Evolutionary conservation across 2,113 vertebrate species (phyloP).

Genomic region (Myodes glareolus): DNA sequence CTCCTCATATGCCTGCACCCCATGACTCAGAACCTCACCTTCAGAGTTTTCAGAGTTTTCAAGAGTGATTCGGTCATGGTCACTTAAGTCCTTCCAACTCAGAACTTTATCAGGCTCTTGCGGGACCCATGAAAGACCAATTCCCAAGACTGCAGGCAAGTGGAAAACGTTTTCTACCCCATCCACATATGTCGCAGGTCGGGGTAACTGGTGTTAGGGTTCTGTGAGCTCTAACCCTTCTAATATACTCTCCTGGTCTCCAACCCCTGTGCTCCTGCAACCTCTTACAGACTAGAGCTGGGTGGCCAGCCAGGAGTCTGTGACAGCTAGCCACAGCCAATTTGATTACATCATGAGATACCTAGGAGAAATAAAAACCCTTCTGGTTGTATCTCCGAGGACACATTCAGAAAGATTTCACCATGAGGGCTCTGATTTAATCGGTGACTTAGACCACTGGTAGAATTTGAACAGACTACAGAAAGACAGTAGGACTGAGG

Average conservation of each 20-base stretch:
- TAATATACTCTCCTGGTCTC: neutral
- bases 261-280: neutral
- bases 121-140: neutral
- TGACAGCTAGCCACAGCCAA: too few relatives aligned
- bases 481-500: too few relatives aligned
- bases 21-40: neutral
- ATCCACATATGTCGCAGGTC: neutral
- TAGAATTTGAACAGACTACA: neutral
- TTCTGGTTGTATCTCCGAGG: neutral
- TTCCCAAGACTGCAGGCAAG: neutral
- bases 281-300: neutral
- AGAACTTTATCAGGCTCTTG: neutral
- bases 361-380: neutral
- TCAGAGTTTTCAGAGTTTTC: neutral
- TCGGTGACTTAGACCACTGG: neutral
- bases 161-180: neutral
- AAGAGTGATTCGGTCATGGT: neutral
- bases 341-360: neutral
- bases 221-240: neutral
- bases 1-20: neutral
- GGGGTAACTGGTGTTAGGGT: neutral
- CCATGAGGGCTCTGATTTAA: neutral
- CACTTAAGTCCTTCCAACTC: neutral
- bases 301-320: neutral
- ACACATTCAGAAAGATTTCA: neutral